These are phyloP conservation scores for Brachyopa scutellaris DNA, from an alignment of 2,888 invertebrate genomes.

Conservation along the genomic window DNA sequence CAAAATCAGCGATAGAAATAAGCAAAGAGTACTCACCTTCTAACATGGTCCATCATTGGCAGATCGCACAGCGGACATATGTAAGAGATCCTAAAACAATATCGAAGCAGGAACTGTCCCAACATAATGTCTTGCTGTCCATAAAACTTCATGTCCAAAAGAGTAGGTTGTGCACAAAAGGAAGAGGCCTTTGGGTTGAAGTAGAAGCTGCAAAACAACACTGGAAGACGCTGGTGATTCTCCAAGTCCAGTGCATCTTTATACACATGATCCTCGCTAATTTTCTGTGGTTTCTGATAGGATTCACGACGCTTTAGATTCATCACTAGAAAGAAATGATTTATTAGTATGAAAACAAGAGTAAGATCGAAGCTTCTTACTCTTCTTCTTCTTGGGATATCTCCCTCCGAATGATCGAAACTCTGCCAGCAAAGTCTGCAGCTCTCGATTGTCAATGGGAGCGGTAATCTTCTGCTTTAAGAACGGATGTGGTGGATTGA, in stretches of 20 bases:
- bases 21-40: conserved; percentile 83
- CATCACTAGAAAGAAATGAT: conserved; percentile 75
- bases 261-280: conserved; percentile 78
- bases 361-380: conserved; percentile 73
- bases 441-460: conserved; percentile 85
- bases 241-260: conserved; percentile 90
- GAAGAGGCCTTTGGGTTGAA: conserved; percentile 81
- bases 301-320: conserved; percentile 76
- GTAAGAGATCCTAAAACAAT: conserved; percentile 93
- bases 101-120: conserved; percentile 95
- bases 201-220: conserved; percentile 91
- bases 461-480: conserved; percentile 87
- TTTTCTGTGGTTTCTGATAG: conserved; percentile 78
- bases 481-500: conserved; percentile 88
- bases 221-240: conserved; percentile 93
- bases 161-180: conserved; percentile 80
- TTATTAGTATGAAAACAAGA: too few species aligned
- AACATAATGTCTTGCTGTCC: conserved; percentile 96
- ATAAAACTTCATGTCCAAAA: conserved; percentile 93
- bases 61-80: conserved; percentile 91
- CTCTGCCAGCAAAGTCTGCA: conserved; percentile 90
- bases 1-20: background rate
- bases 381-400: conserved; percentile 80
- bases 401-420: conserved; percentile 93
- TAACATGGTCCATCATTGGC: conserved; percentile 93